phyloP scores from a whole-genome alignment of 2,113 vertebrate genomes.

The Cisticola juncidis region DNA sequence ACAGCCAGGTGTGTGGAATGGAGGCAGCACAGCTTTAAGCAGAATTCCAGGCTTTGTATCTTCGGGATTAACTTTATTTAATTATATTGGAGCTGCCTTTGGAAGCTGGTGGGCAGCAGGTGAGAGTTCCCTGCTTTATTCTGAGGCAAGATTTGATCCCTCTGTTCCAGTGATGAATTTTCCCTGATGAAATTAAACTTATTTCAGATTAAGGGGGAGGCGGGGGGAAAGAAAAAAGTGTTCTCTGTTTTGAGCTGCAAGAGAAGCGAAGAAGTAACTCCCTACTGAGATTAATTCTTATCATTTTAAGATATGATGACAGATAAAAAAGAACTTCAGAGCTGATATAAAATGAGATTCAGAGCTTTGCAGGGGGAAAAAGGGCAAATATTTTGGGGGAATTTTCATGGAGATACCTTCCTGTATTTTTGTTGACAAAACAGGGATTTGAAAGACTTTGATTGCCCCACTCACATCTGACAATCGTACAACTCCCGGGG shows the following conservation, averaged over 20 bases:
- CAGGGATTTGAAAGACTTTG: conserved; percentile 40
- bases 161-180: not conserved
- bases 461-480: conserved; percentile 1
- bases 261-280: conserved; percentile 14
- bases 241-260: conserved; percentile 36
- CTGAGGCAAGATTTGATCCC: conserved; percentile 17
- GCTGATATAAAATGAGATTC: conserved; percentile 52
- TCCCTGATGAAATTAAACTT: conserved; percentile 23
- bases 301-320: conserved; percentile 34
- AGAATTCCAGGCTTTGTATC: conserved; percentile 8
- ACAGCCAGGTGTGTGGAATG: not conserved
- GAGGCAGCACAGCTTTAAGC: not conserved
- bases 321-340: conserved; percentile 66
- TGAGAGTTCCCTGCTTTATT: conserved; percentile 24
- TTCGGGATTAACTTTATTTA: not conserved
- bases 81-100: conserved; percentile 18
- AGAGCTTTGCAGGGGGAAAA: conserved; percentile 7
- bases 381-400: conserved; percentile 5
- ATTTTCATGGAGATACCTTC: conserved; percentile 22
- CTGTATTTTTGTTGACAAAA: conserved; percentile 52
- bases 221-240: not conserved
- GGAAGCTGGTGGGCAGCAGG: not conserved
- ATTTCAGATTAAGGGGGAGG: not conserved
- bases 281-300: conserved; percentile 62
- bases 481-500: not conserved